Conservation (phyloP, 2,888 invertebrate species). For the Schizotus pectinicornis region DNA sequence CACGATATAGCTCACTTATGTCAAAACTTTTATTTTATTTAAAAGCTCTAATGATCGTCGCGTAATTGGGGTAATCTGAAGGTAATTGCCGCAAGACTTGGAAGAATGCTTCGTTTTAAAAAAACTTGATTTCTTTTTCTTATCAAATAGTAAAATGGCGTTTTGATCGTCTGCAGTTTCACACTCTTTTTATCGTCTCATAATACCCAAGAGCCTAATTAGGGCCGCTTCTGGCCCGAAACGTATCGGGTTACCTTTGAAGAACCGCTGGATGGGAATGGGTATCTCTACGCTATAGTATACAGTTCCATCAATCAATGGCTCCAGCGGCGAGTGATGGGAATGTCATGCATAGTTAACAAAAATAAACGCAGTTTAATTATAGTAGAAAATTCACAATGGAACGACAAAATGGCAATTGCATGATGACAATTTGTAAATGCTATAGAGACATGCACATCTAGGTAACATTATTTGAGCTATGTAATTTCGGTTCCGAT, state of each 20-base stretch:
- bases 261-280: too few relatives aligned
- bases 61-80: constrained; percentile 38
- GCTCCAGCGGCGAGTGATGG: not conserved
- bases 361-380: constrained; percentile 34
- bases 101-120: too few relatives aligned
- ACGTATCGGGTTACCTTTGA: not conserved
- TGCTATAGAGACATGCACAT: constrained; percentile 51
- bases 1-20: constrained; percentile 44
- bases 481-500: constrained; percentile 47
- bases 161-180: too few relatives aligned
- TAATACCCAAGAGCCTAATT: not conserved
- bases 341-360: constrained; percentile 30
- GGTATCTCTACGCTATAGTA: not conserved
- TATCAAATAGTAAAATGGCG: too few relatives aligned
- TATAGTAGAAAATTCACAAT: constrained; percentile 37
- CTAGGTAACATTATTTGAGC: constrained; percentile 48
- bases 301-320: too few relatives aligned
- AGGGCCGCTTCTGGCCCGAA: not conserved
- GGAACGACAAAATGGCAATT: constrained; percentile 45
- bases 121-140: too few relatives aligned
- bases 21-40: constrained; percentile 42
- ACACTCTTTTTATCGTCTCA: too few relatives aligned
- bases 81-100: constrained; percentile 23
- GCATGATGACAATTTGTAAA: constrained; percentile 44
- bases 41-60: constrained; percentile 37